Conservation (phyloP, 2,797 vertebrate genomes). For the Lutjanus campechanus region DNA sequence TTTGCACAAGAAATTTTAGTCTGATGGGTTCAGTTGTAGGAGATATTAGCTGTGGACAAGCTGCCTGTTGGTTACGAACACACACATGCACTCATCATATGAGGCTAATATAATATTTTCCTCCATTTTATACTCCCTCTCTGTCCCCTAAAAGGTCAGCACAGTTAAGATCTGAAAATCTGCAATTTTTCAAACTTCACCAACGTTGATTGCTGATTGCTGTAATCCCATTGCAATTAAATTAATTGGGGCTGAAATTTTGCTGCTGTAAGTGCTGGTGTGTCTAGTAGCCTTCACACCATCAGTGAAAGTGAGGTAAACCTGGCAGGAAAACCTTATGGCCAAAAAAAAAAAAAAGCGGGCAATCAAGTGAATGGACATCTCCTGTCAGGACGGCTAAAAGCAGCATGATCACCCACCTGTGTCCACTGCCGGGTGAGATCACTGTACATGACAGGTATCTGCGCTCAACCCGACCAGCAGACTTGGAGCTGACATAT, state of each 20-base stretch:
- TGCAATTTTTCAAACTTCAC: not conserved
- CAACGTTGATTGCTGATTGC: not conserved
- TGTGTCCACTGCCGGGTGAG: constrained; percentile 24
- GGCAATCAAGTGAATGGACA: not conserved
- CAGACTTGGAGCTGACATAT: constrained; percentile 15
- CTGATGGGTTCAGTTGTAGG: no score
- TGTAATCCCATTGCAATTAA: not conserved
- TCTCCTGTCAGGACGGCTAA: not conserved
- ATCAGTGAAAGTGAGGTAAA: not conserved
- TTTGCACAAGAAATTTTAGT: no score
- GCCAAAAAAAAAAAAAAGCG: not conserved
- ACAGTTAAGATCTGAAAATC: not conserved
- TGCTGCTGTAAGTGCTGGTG: not conserved
- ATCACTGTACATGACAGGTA: constrained; percentile 30
- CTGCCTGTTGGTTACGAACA: no score
- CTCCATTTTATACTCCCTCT: not conserved
- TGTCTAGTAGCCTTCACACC: no score
- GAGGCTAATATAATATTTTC: not conserved
- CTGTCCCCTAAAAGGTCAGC: not conserved
- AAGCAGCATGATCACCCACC: constrained; percentile 1
- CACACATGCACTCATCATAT: no score
- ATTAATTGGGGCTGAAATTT: not conserved
- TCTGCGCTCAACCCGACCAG: constrained; percentile 16
- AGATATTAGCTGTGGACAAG: no score
- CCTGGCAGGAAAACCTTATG: not conserved